A percentile compares a stretch with the other conserved stretches of the same genome.
These are phyloP conservation scores for Diplosoma virens DNA, from an alignment of 23 tunicate genomes.

Conservation along the genomic window DNA sequence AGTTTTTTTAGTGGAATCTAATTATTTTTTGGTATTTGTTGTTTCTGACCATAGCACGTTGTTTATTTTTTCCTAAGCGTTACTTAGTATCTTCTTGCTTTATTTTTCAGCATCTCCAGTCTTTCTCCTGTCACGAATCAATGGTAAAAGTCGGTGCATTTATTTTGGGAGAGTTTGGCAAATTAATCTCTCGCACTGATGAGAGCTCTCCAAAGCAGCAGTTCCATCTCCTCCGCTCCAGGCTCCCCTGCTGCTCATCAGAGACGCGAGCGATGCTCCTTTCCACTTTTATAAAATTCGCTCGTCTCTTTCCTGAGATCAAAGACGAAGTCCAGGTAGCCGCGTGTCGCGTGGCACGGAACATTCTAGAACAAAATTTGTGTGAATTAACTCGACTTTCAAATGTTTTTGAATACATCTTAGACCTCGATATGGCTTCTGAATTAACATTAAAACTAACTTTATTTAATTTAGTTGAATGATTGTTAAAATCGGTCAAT, in stretches of 20 bases:
- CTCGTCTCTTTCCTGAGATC: constrained; percentile 85
- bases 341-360: too few species aligned
- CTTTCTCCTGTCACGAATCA: constrained; percentile 93
- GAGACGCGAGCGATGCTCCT: constrained; percentile 81
- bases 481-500: too few species aligned
- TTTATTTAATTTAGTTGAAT: too few species aligned
- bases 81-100: too few species aligned
- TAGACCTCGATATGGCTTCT: too few species aligned
- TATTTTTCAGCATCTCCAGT: constrained; percentile 63
- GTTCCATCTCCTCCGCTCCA: constrained; percentile 84
- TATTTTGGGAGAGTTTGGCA: constrained; percentile 93
- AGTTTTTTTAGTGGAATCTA: neutral
- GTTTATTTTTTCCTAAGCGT: neutral
- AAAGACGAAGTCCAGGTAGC: constrained; percentile 68
- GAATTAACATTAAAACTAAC: too few species aligned
- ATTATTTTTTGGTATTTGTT: too few species aligned
- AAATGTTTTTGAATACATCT: too few species aligned
- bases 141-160: constrained; percentile 96
- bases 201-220: constrained; percentile 75
- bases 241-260: constrained; percentile 69
- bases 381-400: too few species aligned
- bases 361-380: too few species aligned
- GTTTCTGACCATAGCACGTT: too few species aligned
- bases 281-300: constrained; percentile 86
- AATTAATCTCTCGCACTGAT: constrained; percentile 74